Evolutionary conservation across 2,113 vertebrate genomes (phyloP), one percentile per base, ranked within the genome.

Genomic region (Psittacus erithacus): DNA sequence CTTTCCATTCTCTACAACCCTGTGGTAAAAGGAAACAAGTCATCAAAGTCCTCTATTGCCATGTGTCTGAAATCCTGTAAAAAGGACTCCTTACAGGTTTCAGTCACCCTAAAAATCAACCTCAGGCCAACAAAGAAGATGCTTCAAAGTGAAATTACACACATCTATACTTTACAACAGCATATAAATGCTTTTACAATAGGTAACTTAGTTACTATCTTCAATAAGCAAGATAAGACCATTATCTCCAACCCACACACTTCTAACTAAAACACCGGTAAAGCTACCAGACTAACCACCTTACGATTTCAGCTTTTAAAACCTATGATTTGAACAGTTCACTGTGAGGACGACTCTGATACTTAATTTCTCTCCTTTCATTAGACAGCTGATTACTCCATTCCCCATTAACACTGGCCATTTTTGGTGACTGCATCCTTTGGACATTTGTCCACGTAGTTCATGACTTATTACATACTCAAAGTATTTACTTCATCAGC

Each of bases 1-100:
- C 94, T 95, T 95, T 94, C 91, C 84, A 84, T 79, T 92, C 81
- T 89, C 93, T 97, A 96, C 76, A 93, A 95, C 67, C 78, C 94
- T 95, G 67, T 71, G n/a, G 84, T 80, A 91, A 93, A 95, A 94
- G 93, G 93, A 96, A 91, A 85, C 92, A 95, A 91, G 93, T 92
- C 70, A 96, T 62, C 92, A 65, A 95, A 95, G 96, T 82, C 55
- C 93, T 93, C 92, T 91, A 91, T 7, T 73, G 86, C 35, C 81
- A 79, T 11, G 27, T 82, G 39, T 55, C 62, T 79, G 87, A 94
- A 91, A 89, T 22, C 12, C 49, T 88, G 64, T 38, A 73, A 43
- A 78, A 93, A 75, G 70, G 93, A 70, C 64, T 87, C 83, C 67
- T 82, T 35, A 60, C 2, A 81, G 28, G 29, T 76, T 94, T 93